Conservation (phyloP, 1,140 invertebrate genomes). For the Delia radicum region DNA sequence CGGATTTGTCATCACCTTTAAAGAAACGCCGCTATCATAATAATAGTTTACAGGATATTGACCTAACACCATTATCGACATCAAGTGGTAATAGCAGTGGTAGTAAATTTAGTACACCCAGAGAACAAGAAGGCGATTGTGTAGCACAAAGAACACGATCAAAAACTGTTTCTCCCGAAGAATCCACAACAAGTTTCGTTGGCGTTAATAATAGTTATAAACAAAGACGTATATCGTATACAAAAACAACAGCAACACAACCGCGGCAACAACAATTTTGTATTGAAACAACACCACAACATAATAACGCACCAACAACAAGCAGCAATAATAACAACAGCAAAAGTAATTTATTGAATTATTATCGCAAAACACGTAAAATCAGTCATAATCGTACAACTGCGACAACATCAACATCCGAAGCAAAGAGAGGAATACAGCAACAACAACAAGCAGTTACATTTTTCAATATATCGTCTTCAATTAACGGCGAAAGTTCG, state of each 20-base stretch:
- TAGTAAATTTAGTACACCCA: conserved; percentile 2
- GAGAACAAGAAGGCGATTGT: conserved; percentile 37
- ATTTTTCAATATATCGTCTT: background rate
- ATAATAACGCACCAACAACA: background rate
- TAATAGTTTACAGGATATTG: conserved; percentile 9
- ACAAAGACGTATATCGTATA: background rate
- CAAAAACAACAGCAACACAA: background rate
- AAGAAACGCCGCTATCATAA: conserved; percentile 47
- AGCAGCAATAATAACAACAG: conserved; percentile 24
- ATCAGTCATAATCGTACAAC: conserved; percentile 41
- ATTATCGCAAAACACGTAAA: conserved; percentile 53
- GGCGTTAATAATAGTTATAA: background rate
- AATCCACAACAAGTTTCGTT: conserved; percentile 40
- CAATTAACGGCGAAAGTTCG: background rate
- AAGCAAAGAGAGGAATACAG: background rate
- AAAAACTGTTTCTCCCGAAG: conserved; percentile 47
- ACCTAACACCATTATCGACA: conserved; percentile 12
- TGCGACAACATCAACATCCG: conserved; percentile 8
- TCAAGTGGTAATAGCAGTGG: conserved; percentile 4
- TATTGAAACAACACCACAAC: conserved; percentile 4
- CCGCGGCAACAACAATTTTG: conserved; percentile 8
- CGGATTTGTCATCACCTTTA: conserved; percentile 40
- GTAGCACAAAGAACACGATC: conserved; percentile 54
- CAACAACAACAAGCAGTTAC: background rate
- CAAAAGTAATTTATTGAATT: conserved; percentile 46